These are phyloP conservation scores for Episyrphus balteatus DNA, from an alignment of 1,140 invertebrate genomes.

Conservation along the genomic window DNA sequence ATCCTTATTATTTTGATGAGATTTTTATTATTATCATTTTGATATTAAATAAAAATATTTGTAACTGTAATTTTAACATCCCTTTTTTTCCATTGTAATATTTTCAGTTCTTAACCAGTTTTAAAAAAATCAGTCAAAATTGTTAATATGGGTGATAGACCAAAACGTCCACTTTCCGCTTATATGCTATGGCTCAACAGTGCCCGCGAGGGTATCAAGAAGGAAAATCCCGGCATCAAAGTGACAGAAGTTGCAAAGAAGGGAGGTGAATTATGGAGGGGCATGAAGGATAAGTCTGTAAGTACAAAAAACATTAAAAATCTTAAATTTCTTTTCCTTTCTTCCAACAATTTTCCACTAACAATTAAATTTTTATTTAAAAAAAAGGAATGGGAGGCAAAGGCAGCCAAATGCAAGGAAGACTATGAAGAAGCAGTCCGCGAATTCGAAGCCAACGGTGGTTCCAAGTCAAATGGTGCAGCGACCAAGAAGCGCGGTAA, in stretches of 20 bases:
- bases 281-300: constrained; percentile 68
- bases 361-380: background rate
- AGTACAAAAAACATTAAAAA: constrained; percentile 23
- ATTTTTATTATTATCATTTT: too few species aligned
- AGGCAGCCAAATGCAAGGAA: constrained; percentile 71
- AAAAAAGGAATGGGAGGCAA: constrained; percentile 77
- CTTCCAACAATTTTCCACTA: background rate
- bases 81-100: too few species aligned
- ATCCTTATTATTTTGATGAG: too few species aligned
- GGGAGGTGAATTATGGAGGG: constrained; percentile 76
- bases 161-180: constrained; percentile 73
- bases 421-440: constrained; percentile 77
- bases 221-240: constrained; percentile 65
- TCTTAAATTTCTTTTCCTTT: too few species aligned
- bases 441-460: constrained; percentile 70
- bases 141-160: constrained; percentile 69
- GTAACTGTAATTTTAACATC: too few species aligned
- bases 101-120: too few species aligned
- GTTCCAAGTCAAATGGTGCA: constrained; percentile 40
- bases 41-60: too few species aligned
- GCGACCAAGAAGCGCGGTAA: constrained; percentile 29
- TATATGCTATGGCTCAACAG: constrained; percentile 86
- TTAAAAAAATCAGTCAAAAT: constrained; percentile 30
- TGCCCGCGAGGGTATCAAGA: constrained; percentile 65
- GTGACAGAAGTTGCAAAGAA: constrained; percentile 78